Percentiles rank a stretch among this genome's conserved stretches.
Evolutionary conservation across 2,113 vertebrate species (phyloP).

Genomic region (Mesocricetus auratus): DNA sequence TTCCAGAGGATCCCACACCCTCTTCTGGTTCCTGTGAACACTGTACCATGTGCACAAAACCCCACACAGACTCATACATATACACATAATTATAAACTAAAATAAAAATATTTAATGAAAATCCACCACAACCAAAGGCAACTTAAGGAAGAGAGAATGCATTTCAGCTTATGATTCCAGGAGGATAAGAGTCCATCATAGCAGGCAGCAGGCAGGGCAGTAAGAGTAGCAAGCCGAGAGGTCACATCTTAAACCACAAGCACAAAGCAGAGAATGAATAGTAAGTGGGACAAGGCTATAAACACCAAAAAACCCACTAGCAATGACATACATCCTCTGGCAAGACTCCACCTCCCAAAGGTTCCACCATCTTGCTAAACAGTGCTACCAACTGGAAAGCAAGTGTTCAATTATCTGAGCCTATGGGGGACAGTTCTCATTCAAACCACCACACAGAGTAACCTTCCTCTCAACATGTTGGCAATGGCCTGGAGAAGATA

Average conservation of each 20-base stretch:
- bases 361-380: not conserved
- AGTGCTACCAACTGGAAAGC: not conserved
- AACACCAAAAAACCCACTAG: not conserved
- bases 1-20: not conserved
- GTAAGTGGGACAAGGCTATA: not conserved
- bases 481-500: not conserved
- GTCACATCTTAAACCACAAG: not conserved
- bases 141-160: not conserved
- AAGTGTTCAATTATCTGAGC: not conserved
- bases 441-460: not conserved
- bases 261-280: not conserved
- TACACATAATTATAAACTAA: not conserved
- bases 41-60: not conserved
- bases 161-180: not conserved
- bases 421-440: not conserved
- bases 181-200: too few relatives aligned
- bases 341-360: not conserved
- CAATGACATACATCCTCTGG: not conserved
- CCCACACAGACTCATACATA: not conserved
- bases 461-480: not conserved
- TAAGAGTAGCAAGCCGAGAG: not conserved
- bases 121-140: not conserved
- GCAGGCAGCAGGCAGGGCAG: not conserved
- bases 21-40: not conserved
- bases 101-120: not conserved